Evolutionary conservation across 2,797 vertebrate species (phyloP), one percentile per base, ranked within the genome.

Genomic region (Loriculus beryllinus): DNA sequence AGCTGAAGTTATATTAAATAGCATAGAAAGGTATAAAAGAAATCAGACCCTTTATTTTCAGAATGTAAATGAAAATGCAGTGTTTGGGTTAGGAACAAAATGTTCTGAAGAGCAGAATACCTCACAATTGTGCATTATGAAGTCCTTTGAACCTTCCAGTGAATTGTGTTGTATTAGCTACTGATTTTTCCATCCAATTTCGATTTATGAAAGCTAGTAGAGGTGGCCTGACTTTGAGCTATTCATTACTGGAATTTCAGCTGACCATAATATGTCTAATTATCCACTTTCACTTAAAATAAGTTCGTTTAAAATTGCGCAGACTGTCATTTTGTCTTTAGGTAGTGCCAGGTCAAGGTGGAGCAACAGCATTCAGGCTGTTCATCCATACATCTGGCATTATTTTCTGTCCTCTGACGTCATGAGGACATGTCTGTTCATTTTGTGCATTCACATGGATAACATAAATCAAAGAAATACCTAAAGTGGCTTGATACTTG

Each of bases 1-100:
- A 77, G 45, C 56, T 88, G 25, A 63, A 80, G 31, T 90, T 88
- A 63, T 43, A 84, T 86, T 63, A 86, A 74, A n/a, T 43, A 74
- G 26, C 23, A 57, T 23, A 49, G 22, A 90, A 74, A 80, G 26
- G 12, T 74, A 48, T 70, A 51, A 91, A 86, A 82, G 25, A 81
- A 93, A 82, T 67, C 40, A 68, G 45, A 68, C 8, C 12, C 9
- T 80, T 90, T 67, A 15, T 67, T 92, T 92, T 70, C 48, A 82
- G 64, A 63, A 70, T 42, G 6, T 47, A 82, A 93, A 71, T 37
- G 56, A 82, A 93, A 92, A 86, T 56, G 29, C 8, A n/a, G 20
- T 51, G 10, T 35, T 67, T 63, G 12, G 33, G n/a, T 67, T 74
- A 52, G 51, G 9, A 56, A 23, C 28, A 86, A 49, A 77, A 11